Evolutionary conservation across 1,140 invertebrate genomes (phyloP).

Genomic region (Panagrolaimus sp.): DNA sequence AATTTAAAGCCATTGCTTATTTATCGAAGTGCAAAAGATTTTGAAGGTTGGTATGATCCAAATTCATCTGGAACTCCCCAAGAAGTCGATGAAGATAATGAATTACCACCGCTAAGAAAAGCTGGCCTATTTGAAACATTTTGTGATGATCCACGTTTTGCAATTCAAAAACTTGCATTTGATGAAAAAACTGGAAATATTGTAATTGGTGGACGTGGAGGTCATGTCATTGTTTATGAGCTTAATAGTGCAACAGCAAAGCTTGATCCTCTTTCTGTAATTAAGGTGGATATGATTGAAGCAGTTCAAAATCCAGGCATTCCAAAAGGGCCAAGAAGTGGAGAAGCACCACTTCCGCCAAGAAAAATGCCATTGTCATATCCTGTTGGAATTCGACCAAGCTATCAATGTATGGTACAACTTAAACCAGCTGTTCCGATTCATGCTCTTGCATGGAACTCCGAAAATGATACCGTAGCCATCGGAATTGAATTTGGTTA

Average conservation of each 20-base stretch:
- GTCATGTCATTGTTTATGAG: conserved; percentile 35
- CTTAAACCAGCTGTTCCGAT: conserved; percentile 33
- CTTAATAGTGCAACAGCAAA: not conserved
- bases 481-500: conserved; percentile 42
- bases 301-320: not conserved
- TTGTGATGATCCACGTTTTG: conserved; percentile 32
- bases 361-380: conserved; percentile 17
- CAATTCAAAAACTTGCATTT: conserved; percentile 32
- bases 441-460: conserved; percentile 31
- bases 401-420: conserved; percentile 24
- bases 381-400: conserved; percentile 22
- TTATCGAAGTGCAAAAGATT: not conserved
- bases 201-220: conserved; percentile 32
- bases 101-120: not conserved
- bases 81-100: not conserved
- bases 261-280: not conserved
- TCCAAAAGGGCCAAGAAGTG: not conserved
- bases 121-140: conserved; percentile 31
- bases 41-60: not conserved
- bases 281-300: not conserved
- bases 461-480: conserved; percentile 19
- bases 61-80: not conserved
- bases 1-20: not conserved
- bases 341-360: conserved; percentile 19
- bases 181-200: conserved; percentile 28